Base-by-base conservation (phyloP, 2,113 vertebrate species). In the Taurulus bubalis region DNA sequence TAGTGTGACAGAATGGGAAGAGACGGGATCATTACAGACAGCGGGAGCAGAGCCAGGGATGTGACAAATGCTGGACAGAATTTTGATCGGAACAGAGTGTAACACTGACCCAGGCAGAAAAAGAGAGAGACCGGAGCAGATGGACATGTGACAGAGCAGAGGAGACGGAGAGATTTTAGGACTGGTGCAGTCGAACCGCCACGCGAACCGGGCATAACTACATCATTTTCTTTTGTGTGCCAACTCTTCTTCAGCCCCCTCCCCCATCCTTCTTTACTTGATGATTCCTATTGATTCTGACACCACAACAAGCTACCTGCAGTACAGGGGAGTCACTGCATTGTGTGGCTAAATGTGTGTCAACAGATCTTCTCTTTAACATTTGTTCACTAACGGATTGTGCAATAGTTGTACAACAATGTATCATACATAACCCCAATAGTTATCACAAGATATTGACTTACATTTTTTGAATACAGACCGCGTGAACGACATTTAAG, bases 41-140 rank as follows among this genome's bases (percentile, higher is more conserved):
- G 72, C 71, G 60, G 84, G 73, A 91, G 79, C 65, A 30, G 71
- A 77, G 85, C 83, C 22, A 78, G 79, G 55, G 63, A 78, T 73
- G 81, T 88, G 89, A 90, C 90, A 75, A 80, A 78, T 73, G 79
- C 84, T 67, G 76, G 63, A 80, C 71, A 89, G 70, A 81, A 71
- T 89, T 82, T 86, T 78, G 85, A 84, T 87, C 74, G 49, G 79
- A 79, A 80, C 82, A 59, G 87, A 86, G 71, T 75, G 79, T 63
- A 80, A 87, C 82, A 77, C 69, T 90, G 88, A 88, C 89, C 87
- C 72, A 78, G 84, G 83, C 85, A 80, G 85, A 84, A 73, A 85
- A 85, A 77, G 85, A 89, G 87, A 42, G 88, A 87, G 87, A 85
- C 85, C 73, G 80, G 60, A 91, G 82, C 90, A 89, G 86, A 90